phyloP scores from a whole-genome alignment of 2,113 vertebrate genomes.

The Acrocephalus arundinaceus region DNA sequence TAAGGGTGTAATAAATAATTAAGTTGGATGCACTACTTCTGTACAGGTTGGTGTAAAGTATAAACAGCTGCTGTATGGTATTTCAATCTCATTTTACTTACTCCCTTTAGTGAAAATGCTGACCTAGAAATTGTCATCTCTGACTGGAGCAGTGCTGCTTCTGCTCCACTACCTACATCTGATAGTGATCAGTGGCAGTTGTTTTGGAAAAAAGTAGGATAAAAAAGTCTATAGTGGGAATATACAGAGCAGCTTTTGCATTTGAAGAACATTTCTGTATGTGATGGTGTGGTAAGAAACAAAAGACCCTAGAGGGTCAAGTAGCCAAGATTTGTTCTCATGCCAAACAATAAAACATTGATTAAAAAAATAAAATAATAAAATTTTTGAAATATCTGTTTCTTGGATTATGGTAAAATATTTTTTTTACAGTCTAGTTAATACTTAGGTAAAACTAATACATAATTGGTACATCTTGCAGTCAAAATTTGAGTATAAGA shows the following conservation, averaged over 20 bases:
- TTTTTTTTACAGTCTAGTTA: background rate
- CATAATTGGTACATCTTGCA: background rate
- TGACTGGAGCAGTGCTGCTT: background rate
- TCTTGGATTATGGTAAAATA: background rate
- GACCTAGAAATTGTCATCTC: conserved; percentile 8
- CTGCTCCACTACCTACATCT: background rate
- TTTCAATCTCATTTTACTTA: conserved; percentile 4
- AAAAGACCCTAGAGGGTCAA: background rate
- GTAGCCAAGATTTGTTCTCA: background rate
- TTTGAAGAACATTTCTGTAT: background rate
- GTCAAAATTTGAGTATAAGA: background rate
- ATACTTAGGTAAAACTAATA: background rate
- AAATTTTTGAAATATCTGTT: rapidly evolving
- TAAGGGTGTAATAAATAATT: conserved; percentile 32
- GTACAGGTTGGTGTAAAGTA: background rate
- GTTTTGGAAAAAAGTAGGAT: background rate
- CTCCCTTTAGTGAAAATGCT: background rate
- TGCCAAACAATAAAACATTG: background rate
- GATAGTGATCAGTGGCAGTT: background rate
- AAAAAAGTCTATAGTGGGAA: background rate
- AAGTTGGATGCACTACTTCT: background rate
- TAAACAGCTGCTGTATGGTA: background rate
- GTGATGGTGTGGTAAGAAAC: background rate
- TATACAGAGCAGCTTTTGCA: background rate
- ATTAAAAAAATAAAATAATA: background rate